phyloP scores from a whole-genome alignment of 2,113 vertebrate species.

The Nycticebus coucang region DNA sequence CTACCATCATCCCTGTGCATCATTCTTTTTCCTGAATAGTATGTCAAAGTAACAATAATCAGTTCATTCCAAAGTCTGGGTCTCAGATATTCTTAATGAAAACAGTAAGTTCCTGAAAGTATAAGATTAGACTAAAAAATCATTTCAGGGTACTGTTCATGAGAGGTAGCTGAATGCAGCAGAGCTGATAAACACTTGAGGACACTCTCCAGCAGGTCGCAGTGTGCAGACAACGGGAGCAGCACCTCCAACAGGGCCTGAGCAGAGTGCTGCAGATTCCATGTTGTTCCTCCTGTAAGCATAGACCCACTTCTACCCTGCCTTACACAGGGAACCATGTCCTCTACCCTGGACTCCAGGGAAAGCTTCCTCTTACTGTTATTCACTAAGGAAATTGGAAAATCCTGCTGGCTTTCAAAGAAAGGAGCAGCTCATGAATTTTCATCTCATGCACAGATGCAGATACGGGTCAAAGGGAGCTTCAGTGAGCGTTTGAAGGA shows the following conservation, averaged over 20 bases:
- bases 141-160: neutral
- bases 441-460: constrained; percentile 60
- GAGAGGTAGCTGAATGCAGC: too few relatives aligned
- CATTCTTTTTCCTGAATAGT: neutral
- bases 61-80: neutral
- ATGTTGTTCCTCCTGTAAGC: neutral
- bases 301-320: neutral
- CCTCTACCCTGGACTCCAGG: neutral
- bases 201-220: neutral
- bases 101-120: neutral
- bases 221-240: fast-evolving
- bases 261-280: fast-evolving
- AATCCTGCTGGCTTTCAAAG: constrained; percentile 40
- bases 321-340: neutral
- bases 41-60: neutral
- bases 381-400: neutral
- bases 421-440: constrained; percentile 65
- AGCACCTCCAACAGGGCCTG: neutral
- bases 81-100: neutral
- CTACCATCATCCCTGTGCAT: neutral
- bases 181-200: fast-evolving
- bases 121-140: neutral
- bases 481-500: neutral
- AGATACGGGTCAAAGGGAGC: constrained; percentile 57
- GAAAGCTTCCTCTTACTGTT: neutral